Evolutionary conservation across 2,113 vertebrate species (phyloP).

Genomic region (Cynoglossus semilaevis): DNA sequence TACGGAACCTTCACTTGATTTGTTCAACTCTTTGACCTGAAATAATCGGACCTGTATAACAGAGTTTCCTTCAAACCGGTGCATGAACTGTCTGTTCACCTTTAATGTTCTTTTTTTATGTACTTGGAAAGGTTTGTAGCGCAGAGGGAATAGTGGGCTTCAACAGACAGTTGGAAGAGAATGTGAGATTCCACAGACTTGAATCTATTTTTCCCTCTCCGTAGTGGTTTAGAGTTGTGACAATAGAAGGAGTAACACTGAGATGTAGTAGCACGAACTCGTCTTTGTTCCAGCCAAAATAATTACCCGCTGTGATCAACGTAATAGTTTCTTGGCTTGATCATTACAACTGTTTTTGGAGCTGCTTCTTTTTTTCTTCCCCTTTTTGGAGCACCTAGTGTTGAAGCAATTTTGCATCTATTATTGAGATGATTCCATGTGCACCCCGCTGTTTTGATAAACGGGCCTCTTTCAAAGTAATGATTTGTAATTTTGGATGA

Average conservation of each 20-base stretch:
- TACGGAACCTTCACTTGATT: constrained; percentile 52
- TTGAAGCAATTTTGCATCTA: constrained; percentile 18
- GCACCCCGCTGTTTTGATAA: constrained; percentile 32
- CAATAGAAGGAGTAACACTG: not conserved
- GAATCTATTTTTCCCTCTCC: not conserved
- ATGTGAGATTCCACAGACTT: not conserved
- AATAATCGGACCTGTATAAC: constrained; percentile 38
- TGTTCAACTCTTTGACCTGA: constrained; percentile 46
- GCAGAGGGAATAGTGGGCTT: not conserved
- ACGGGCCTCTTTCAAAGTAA: constrained; percentile 27
- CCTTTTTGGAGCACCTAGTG: constrained; percentile 4
- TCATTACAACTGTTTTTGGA: not conserved
- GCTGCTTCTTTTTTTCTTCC: not conserved
- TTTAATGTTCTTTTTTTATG: constrained; percentile 26
- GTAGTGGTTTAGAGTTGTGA: constrained; percentile 1
- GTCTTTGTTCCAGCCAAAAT: constrained; percentile 1
- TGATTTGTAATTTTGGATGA: constrained; percentile 23
- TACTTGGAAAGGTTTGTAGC: constrained; percentile 23
- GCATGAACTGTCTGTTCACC: constrained; percentile 17
- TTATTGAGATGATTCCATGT: constrained; percentile 29
- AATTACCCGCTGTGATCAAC: constrained; percentile 4
- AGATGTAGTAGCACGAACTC: not conserved
- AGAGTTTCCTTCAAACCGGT: constrained; percentile 17
- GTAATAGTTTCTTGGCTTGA: constrained; percentile 8
- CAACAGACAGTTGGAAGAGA: not conserved